A percentile compares a stretch with the other conserved stretches of the same genome.
These are phyloP conservation scores for Oreocharis arfaki DNA, from an alignment of 2,113 vertebrate species.

Conservation along the genomic window DNA sequence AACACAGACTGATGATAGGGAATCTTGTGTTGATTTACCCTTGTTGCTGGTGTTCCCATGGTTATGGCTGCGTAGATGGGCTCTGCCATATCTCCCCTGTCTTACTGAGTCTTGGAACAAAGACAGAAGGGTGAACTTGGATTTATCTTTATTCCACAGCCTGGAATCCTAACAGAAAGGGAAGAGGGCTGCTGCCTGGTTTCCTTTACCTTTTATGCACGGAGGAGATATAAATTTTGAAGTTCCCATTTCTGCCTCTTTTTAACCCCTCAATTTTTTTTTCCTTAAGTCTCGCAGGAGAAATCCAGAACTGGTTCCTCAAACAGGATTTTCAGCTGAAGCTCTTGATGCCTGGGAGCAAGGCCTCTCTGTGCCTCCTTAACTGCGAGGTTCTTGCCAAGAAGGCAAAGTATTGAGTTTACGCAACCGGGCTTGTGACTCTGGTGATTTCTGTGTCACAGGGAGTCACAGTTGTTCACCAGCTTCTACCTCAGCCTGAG, in stretches of 20 bases:
- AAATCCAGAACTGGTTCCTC: background rate
- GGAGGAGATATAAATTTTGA: background rate
- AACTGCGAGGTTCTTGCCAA: background rate
- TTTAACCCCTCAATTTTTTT: background rate
- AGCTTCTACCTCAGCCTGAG: background rate
- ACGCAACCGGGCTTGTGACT: fast-evolving
- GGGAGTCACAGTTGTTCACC: background rate
- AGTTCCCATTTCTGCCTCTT: background rate
- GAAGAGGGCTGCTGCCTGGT: background rate
- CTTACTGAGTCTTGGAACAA: background rate
- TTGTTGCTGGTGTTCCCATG: constrained; percentile 46
- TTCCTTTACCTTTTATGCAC: background rate
- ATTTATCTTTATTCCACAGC: constrained; percentile 20
- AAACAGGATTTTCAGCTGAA: background rate
- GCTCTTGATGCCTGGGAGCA: background rate
- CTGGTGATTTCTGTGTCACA: background rate
- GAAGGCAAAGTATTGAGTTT: background rate
- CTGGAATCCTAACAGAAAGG: constrained; percentile 1
- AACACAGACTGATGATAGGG: background rate
- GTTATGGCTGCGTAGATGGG: constrained; percentile 6
- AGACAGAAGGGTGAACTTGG: background rate
- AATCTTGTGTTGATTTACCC: background rate
- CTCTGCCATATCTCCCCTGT: constrained; percentile 28
- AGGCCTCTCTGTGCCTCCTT: background rate
- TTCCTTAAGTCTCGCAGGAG: background rate